A percentile compares a stretch with the other conserved stretches of the same genome.
Conservation (phyloP, 2,888 invertebrate genomes). For the Eueremaeus valkanovi region DNA sequence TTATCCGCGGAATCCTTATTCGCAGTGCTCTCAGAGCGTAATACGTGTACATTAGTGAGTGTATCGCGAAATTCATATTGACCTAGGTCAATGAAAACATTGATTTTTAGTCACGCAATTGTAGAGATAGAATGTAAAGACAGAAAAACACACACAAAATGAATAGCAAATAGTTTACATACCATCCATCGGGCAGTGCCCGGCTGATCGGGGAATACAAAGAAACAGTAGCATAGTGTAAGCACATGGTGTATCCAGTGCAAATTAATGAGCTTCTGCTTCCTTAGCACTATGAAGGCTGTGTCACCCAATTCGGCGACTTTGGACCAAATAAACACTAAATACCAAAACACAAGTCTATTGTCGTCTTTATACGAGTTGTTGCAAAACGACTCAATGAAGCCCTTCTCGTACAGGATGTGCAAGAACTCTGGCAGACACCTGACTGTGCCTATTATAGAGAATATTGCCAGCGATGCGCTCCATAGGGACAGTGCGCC, state of each 20-base stretch:
- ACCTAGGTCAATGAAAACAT: slow-evolving; percentile 54
- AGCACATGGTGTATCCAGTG: slow-evolving; percentile 98
- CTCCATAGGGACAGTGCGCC: slow-evolving; percentile 88
- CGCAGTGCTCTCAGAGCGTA: slow-evolving; percentile 81
- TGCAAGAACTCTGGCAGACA: slow-evolving; percentile 89
- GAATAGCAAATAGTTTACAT: neutral
- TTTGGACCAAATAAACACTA: slow-evolving; percentile 93
- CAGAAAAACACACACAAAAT: neutral
- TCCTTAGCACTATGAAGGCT: slow-evolving; percentile 78
- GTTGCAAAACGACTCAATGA: slow-evolving; percentile 93
- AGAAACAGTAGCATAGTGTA: slow-evolving; percentile 89
- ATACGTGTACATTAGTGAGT: slow-evolving; percentile 86
- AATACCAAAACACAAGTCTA: slow-evolving; percentile 95
- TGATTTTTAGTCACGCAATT: neutral
- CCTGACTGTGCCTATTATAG: slow-evolving; percentile 76
- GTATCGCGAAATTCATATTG: slow-evolving; percentile 89
- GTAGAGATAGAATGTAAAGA: too few relatives aligned
- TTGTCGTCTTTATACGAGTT: slow-evolving; percentile 86
- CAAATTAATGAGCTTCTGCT: slow-evolving; percentile 87
- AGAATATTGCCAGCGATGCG: slow-evolving; percentile 82
- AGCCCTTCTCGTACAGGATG: slow-evolving; percentile 79
- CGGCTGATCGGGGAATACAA: slow-evolving; percentile 60
- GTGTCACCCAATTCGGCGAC: slow-evolving; percentile 94
- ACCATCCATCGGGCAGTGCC: slow-evolving; percentile 68
- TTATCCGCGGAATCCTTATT: slow-evolving; percentile 67